These are phyloP conservation scores for Harpegnathos saltator DNA, from an alignment of 1,140 invertebrate genomes.

Conservation along the genomic window DNA sequence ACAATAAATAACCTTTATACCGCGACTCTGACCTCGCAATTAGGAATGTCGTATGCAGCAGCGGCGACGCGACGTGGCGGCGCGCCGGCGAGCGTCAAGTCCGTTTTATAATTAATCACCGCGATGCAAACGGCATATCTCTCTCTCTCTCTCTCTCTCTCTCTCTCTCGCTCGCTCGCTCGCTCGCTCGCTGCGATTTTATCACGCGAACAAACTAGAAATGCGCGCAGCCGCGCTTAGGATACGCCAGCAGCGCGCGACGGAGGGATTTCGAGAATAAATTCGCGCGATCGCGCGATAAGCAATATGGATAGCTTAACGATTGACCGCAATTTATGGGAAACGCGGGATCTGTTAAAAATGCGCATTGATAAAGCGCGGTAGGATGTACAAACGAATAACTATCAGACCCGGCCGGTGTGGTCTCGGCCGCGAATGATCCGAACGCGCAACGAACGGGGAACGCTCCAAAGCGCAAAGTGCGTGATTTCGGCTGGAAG, in stretches of 20 bases:
- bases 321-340: conserved; percentile 17
- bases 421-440: not conserved
- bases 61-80: not conserved
- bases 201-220: conserved; percentile 45
- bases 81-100: not conserved
- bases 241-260: conserved; percentile 11
- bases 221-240: conserved; percentile 2
- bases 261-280: conserved; percentile 25
- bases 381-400: not conserved
- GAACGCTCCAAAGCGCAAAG: too few relatives aligned
- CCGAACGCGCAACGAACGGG: not conserved
- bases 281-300: not conserved
- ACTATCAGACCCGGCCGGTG: not conserved
- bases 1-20: conserved; percentile 58
- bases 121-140: conserved; percentile 39
- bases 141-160: too few relatives aligned
- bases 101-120: conserved; percentile 49
- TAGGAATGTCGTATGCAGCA: conserved; percentile 13
- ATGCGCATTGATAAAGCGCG: not conserved
- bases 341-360: conserved; percentile 29
- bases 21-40: conserved; percentile 30
- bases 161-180: too few relatives aligned
- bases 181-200: conserved; percentile 53
- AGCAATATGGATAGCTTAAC: conserved; percentile 18
- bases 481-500: too few relatives aligned